Evolutionary conservation across 2,888 invertebrate species (phyloP).

Genomic region (Neria commutata): DNA sequence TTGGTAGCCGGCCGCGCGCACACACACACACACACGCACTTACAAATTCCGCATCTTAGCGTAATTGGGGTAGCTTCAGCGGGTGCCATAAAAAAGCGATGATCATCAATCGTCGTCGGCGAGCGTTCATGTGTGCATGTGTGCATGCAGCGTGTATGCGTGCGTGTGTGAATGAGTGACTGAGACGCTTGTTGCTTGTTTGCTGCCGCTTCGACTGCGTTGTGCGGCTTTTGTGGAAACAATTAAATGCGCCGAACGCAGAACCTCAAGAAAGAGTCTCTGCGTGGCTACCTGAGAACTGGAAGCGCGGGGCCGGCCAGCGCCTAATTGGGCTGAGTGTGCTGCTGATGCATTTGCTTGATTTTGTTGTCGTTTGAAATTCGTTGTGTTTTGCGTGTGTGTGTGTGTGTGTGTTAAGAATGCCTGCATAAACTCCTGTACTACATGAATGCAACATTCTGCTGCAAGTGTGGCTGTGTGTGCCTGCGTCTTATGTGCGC

Average conservation of each 20-base stretch:
- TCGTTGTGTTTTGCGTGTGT: too few species aligned
- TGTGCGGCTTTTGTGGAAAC: neutral
- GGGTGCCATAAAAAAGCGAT: conserved; percentile 1
- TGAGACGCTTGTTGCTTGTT: neutral
- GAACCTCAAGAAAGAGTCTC: too few species aligned
- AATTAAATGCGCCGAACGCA: conserved; percentile 18
- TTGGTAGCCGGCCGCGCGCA: neutral
- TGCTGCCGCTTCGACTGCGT: neutral
- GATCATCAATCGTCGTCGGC: conserved; percentile 1
- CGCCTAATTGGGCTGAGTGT: too few species aligned
- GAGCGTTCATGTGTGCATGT: too few species aligned
- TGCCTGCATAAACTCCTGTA: conserved; percentile 14
- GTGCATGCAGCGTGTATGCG: too few species aligned
- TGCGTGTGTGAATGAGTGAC: too few species aligned
- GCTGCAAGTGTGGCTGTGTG: neutral
- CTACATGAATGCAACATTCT: neutral
- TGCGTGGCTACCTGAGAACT: too few species aligned
- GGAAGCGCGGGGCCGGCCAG: too few species aligned
- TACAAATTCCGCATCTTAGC: neutral
- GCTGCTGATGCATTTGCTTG: neutral
- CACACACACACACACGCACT: neutral
- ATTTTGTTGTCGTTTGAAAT: neutral
- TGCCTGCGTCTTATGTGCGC: neutral
- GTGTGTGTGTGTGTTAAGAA: conserved; percentile 7
- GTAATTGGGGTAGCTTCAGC: conserved; percentile 12